A percentile compares a stretch with the other conserved stretches of the same genome.
phyloP scores from a whole-genome alignment of 1,140 invertebrate genomes.

The Zaprionus lachaisei region DNA sequence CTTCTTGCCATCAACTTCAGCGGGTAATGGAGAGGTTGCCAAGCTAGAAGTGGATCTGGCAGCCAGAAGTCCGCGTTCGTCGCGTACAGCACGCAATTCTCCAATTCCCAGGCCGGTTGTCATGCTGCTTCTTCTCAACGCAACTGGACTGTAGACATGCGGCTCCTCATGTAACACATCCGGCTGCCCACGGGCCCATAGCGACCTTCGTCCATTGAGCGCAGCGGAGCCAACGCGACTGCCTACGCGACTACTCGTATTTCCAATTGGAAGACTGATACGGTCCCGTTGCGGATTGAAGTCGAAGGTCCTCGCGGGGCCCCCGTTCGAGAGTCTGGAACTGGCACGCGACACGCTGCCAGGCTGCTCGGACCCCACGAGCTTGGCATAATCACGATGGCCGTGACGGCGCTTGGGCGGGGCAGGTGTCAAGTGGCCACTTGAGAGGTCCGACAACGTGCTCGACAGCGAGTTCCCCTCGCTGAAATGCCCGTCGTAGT shows the following conservation, averaged over 20 bases:
- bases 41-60: constrained; percentile 34
- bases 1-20: background rate
- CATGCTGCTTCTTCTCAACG: constrained; percentile 20
- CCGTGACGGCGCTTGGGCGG: constrained; percentile 32
- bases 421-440: constrained; percentile 66
- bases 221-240: constrained; percentile 53
- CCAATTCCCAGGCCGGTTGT: background rate
- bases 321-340: constrained; percentile 55
- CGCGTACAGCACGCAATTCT: background rate
- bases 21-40: background rate
- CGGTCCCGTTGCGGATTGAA: constrained; percentile 74
- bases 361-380: constrained; percentile 69
- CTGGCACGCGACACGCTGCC: constrained; percentile 61
- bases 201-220: constrained; percentile 39
- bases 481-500: constrained; percentile 69
- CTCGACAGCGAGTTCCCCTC: constrained; percentile 66
- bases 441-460: constrained; percentile 69
- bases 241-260: background rate
- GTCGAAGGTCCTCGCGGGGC: constrained; percentile 61
- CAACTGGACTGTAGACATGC: constrained; percentile 1
- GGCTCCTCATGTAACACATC: constrained; percentile 54
- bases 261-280: constrained; percentile 51
- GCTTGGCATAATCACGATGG: constrained; percentile 73
- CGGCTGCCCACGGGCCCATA: constrained; percentile 54
- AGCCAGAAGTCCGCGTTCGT: background rate